A percentile compares a stretch with the other conserved stretches of the same genome.
phyloP scores from a whole-genome alignment of 2,113 vertebrate species.

The Tetrao urogallus region DNA sequence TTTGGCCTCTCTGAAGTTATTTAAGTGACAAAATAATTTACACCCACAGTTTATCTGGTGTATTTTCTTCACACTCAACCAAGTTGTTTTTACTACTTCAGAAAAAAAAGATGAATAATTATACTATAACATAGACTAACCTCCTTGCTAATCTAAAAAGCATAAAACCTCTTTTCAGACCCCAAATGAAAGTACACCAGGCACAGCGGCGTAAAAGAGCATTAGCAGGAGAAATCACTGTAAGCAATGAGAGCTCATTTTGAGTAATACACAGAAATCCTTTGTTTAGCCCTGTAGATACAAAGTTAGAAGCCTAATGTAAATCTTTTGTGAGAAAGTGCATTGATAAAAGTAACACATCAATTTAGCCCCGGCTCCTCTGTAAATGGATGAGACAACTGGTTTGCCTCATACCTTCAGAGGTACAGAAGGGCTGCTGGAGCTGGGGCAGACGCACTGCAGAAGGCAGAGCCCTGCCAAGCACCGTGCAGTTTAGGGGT shows the following conservation, averaged over 20 bases:
- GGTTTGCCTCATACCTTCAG: slow-evolving; percentile 25
- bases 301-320: slow-evolving; percentile 46
- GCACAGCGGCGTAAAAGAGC: background rate
- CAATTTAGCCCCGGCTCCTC: slow-evolving; percentile 30
- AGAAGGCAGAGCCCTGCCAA: background rate
- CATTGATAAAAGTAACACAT: slow-evolving; percentile 48
- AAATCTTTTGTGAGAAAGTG: slow-evolving; percentile 48
- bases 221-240: slow-evolving; percentile 47
- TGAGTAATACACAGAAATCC: slow-evolving; percentile 64
- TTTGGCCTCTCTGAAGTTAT: slow-evolving; percentile 16
- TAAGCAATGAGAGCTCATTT: slow-evolving; percentile 64
- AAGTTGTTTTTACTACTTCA: background rate
- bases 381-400: slow-evolving; percentile 48
- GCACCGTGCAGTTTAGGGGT: background rate
- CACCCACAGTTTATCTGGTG: background rate
- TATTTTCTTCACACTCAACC: slow-evolving; percentile 11
- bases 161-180: background rate
- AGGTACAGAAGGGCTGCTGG: background rate
- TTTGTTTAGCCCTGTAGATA: slow-evolving; percentile 73
- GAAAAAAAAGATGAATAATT: slow-evolving; percentile 17
- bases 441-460: fast-evolving
- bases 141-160: slow-evolving; percentile 22
- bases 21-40: slow-evolving; percentile 32
- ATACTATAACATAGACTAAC: slow-evolving; percentile 8
- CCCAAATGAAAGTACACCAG: slow-evolving; percentile 53